Base-by-base conservation (phyloP, 2,113 vertebrate genomes). In the Xyrauchen texanus region DNA sequence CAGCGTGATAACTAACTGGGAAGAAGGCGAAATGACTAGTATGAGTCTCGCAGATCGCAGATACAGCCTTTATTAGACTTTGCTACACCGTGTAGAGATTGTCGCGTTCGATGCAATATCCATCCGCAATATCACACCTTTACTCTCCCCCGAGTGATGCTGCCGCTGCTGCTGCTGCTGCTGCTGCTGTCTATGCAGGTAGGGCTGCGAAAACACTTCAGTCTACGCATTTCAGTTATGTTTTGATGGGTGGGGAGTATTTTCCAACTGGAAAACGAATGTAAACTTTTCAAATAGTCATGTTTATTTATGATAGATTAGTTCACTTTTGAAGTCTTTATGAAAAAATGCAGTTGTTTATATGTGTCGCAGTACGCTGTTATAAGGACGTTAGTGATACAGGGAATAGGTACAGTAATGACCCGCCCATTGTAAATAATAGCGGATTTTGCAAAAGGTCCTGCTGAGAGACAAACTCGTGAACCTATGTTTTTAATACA, bases 301-400 rank as follows among this genome's bases (percentile, higher is more conserved):
- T 11, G 16, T 49, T 47, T 12, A 63, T 58, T 8, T 44, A 9
- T 42, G 58, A 16, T 55, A 3, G 70, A 11, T 72, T 51, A 13
- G 58, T 74, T 62, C 42, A 63, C 46, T 61, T 61, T 58, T 47
- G 51, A 74, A 49, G 34, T 4, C 7, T 7, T 49, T 74, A 13
- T 34, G 13, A 45, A 7, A 21, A 70, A 42, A 44, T 44, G 66
- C 7, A 4, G 12, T 42, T 10, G 16, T 42, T n/a, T 58, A 34
- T 34, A 34, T 34, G 55, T 83, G 84, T 85, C 77, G 83, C 83
- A 82, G 77, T 80, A 65, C 65, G 65, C 67, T 67, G 81, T 53
- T 74, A 71, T 68, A 15, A 66, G 64, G 16, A 52, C 47, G 72
- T 51, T 44, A 4, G 45, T 11, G 46, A 63, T 13, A 8, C 49